Percentiles rank a stretch among this genome's conserved stretches.
These are phyloP conservation scores for Drosophila sordidula DNA, from an alignment of 2,888 invertebrate genomes.

Conservation along the genomic window DNA sequence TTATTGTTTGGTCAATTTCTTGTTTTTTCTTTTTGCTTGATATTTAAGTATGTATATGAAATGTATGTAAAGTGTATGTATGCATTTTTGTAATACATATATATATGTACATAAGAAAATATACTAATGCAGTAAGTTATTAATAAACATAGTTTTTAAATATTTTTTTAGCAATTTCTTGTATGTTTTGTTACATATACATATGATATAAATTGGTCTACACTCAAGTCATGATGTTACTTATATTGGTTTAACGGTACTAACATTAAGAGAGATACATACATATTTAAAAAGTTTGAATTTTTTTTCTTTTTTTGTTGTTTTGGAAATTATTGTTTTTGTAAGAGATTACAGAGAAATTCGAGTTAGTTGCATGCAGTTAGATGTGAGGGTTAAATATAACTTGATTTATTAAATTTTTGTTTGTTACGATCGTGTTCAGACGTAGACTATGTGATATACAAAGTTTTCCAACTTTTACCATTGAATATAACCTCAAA, in stretches of 20 bases:
- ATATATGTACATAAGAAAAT: conserved; percentile 74
- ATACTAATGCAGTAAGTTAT: conserved; percentile 64
- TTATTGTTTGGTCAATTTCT: conserved; percentile 82
- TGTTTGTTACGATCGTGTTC: conserved; percentile 39
- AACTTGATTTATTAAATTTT: conserved; percentile 21
- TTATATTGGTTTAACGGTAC: conserved; percentile 67
- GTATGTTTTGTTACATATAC: conserved; percentile 34
- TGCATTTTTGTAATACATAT: conserved; percentile 34
- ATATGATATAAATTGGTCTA: conserved; percentile 64
- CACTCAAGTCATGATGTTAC: conserved; percentile 66
- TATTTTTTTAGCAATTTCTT: conserved; percentile 45
- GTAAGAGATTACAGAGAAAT: conserved; percentile 69
- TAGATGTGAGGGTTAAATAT: conserved; percentile 47
- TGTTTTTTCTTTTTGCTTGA: conserved; percentile 31
- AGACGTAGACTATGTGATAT: conserved; percentile 23
- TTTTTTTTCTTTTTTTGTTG: conserved; percentile 20
- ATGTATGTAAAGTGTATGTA: conserved; percentile 38
- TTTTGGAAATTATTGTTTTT: conserved; percentile 22
- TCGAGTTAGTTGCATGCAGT: conserved; percentile 77
- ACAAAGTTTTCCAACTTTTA: conserved; percentile 5
- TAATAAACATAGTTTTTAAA: conserved; percentile 40
- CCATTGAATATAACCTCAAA: not conserved
- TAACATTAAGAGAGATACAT: conserved; percentile 43
- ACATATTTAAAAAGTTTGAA: conserved; percentile 35
- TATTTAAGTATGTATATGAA: conserved; percentile 30